Evolutionary conservation across 2,113 vertebrate species (phyloP), one percentile per base, ranked within the genome.

Genomic region (Cricetomys ansorgei): DNA sequence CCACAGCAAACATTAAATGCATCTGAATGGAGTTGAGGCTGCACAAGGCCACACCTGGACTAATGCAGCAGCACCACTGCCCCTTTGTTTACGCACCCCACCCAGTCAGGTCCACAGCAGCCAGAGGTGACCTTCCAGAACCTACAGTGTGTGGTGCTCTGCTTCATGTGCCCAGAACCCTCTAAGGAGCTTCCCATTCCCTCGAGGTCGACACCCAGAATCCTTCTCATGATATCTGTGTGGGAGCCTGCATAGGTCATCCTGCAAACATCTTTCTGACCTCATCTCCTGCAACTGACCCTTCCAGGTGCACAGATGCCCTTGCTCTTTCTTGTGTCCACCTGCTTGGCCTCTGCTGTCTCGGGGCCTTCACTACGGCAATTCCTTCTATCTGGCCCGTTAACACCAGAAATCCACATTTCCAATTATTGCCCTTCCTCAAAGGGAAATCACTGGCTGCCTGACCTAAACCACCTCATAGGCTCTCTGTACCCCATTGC

Each of bases 181-280:
- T 70, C 1, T 2, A 37, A 59, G n/a, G 48, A 85, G 62, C 17
- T 19, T 37, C 48, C 29, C 21, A 8, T 7, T 43, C 16, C 1
- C 53, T 48, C 64, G 64, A 27, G 31, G n/a, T 21, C 6, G 0
- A 25, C 40, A 29, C 37, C 40, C n/a, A 15, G 3, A n/a, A 21
- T 31, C 31, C 57, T 88, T 64, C n/a, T 65, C 3, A 0, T 37
- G 53, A 53, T 48, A 50, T 43, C 16, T 50, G 45, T 64, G n/a
- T 45, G 40, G 3, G 31, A 27, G 25, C 37, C 34, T 17, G 7
- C 0, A 1, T 37, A 48, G 29, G n/a, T 50, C 2, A 4, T 11
- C 45, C 0, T 88, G 37, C 2, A 3, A 16, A 25, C 0, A 3
- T 7, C 40, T 84, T 67, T 75, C 65, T 73, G 79, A 34, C 4